These are phyloP conservation scores for Bimastos eiseni DNA, from an alignment of 2,888 invertebrate genomes.

Conservation along the genomic window DNA sequence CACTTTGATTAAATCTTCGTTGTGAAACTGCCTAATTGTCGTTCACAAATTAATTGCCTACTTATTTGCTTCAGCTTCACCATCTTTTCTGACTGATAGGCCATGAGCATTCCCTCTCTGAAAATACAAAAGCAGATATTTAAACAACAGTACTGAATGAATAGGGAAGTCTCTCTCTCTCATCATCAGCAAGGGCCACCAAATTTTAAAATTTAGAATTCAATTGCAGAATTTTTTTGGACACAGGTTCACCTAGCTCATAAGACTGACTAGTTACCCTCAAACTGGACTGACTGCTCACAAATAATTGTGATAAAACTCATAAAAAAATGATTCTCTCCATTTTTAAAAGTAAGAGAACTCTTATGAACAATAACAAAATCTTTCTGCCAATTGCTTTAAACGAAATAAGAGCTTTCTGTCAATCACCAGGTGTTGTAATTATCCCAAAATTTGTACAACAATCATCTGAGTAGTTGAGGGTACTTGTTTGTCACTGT, in stretches of 20 bases:
- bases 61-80: background rate
- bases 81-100: background rate
- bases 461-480: background rate
- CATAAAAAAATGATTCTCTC: background rate
- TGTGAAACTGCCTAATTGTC: background rate
- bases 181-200: background rate
- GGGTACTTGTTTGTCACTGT: background rate
- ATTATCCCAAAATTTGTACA: background rate
- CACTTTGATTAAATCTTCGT: background rate
- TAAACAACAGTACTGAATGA: background rate
- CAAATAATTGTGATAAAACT: background rate
- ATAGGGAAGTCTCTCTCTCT: background rate
- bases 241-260: background rate
- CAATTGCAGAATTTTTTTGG: background rate
- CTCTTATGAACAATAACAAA: background rate
- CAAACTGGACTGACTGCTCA: background rate
- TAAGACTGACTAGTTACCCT: background rate
- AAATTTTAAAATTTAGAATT: background rate
- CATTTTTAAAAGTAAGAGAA: background rate
- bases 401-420: background rate
- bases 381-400: background rate
- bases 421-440: background rate
- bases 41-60: background rate
- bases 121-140: background rate
- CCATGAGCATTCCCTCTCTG: background rate